Evolutionary conservation across 2,888 invertebrate species (phyloP), one percentile per base, ranked within the genome.

Genomic region (Melanostoma mellinum): DNA sequence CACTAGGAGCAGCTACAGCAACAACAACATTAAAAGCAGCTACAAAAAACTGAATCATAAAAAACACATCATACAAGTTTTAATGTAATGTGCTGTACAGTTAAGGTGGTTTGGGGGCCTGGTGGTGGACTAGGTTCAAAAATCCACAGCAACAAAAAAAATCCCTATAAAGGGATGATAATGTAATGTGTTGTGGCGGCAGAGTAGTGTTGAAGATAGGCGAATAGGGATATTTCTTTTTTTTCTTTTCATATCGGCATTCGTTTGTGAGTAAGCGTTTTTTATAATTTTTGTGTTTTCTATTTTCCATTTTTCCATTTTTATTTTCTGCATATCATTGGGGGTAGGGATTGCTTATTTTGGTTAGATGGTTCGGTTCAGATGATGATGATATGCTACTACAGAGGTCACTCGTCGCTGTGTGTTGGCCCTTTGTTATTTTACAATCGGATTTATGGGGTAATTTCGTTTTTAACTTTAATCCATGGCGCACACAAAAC

Each of bases 51-150:
- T 67, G 55, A 72, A 61, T 78, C 78, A 82, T 82, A 78, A 77
- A 81, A 77, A 78, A 79, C 78, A 84, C 79, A 84, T 84, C 79
- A 84, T 78, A 79, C 79, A 84, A 84, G 79, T 84, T 84, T 84
- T 84, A 84, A 84, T 84, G 84, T 84, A 84, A 84, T 79, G 84
- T 75, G 79, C 69, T 78, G 75, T 36, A 63, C 74, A 68, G 68
- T 68, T 46, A 48, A 73, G 72, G 72, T 68, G 67, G 55, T 63
- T 63, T 48, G 50, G 52, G 56, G 30, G 33, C 33, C 48, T 36
- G 48, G 52, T 10, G 74, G 55, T 55, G 74, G 74, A 60, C 74
- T 79, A 79, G 84, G 79, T 84, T 79, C 69, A 84, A 84, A 84
- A 79, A 79, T 84, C 71, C 75, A 79, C 75, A n/a, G n/a, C n/a